A percentile compares a stretch with the other conserved stretches of the same genome.
phyloP scores from a whole-genome alignment of 2,113 vertebrate species.

The Hippopotamus amphibius region DNA sequence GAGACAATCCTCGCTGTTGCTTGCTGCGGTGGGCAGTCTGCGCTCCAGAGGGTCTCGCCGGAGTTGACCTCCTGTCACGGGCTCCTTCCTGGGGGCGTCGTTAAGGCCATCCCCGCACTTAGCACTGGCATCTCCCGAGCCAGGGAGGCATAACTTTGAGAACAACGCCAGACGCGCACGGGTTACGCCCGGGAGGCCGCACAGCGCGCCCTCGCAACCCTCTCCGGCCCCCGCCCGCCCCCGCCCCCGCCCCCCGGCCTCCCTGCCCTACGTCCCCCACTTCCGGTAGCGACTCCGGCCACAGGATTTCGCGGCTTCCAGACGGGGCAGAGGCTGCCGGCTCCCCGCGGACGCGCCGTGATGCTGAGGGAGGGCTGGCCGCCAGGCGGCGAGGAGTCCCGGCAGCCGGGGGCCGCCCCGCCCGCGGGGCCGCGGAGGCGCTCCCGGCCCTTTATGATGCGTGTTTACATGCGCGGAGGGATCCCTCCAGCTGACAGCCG shows the following conservation, averaged over 20 bases:
- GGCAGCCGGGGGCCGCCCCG: neutral
- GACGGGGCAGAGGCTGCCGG: neutral
- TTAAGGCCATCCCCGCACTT: neutral
- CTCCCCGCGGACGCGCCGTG: neutral
- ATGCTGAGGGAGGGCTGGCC: neutral
- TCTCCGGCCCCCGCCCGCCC: neutral
- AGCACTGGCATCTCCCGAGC: neutral
- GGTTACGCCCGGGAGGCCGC: neutral
- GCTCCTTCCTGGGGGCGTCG: neutral
- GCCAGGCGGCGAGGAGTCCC: neutral
- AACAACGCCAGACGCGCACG: too few species aligned
- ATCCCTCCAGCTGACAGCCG: constrained; percentile 87
- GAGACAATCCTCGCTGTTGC: neutral
- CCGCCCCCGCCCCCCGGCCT: neutral
- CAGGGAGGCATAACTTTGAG: neutral
- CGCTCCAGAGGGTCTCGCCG: neutral
- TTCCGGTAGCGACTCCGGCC: neutral
- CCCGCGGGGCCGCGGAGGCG: neutral
- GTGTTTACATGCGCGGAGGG: constrained; percentile 90
- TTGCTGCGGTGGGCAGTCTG: neutral
- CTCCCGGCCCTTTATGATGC: constrained; percentile 78
- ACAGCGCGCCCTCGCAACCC: neutral
- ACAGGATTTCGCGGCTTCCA: neutral
- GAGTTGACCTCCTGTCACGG: neutral
- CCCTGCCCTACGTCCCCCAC: neutral